Base-by-base conservation (phyloP, 2,888 invertebrate species). In the Eurois occulta region DNA sequence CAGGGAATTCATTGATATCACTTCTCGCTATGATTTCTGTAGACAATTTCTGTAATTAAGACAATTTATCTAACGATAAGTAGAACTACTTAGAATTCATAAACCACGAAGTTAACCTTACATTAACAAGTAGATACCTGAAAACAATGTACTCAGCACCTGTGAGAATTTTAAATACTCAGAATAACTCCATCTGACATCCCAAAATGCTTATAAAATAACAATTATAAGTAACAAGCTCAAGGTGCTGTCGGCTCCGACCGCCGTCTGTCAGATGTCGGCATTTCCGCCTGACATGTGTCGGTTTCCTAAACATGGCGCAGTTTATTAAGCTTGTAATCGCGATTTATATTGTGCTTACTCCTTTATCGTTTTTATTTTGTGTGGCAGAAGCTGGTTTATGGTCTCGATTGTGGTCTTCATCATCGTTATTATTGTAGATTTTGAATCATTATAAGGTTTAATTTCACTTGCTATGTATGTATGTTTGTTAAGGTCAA, bases 201-300 rank as follows among this genome's bases (percentile, higher is more conserved):
- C 38, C n/a, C 32, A 38, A 64, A 68, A 67, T 28, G 66, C 24
- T 69, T 72, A 28, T 60, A 60, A 64, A 75, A 80, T 60, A 58
- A 58, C 55, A 70, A 84, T 77, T 68, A 16, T 64, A 69, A 62
- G 38, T 75, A 72, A 78, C 46, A 75, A 67, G 67, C 52, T n/a
- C 13, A 46, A 52, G 35, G 46, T 75, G 69, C 71, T 67, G 68
- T 74, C 38, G 41, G 58, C 13, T 41, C 52, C 62, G 28, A 75
- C 83, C 86, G 67, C 87, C 24, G 46, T 65, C 77, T 79, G 82
- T 84, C 87, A 82, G 75, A 71, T 68, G 60, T 65, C 43, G 60
- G 58, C 58, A 16, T 74, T 46, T 48, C 55, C 21, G 18, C 10
- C 55, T 55, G 79, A 85, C 82, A 77, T 67, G 74, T 75, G 85